Conservation (phyloP, 2,113 vertebrate species). For the Motacilla tschutschensis region DNA sequence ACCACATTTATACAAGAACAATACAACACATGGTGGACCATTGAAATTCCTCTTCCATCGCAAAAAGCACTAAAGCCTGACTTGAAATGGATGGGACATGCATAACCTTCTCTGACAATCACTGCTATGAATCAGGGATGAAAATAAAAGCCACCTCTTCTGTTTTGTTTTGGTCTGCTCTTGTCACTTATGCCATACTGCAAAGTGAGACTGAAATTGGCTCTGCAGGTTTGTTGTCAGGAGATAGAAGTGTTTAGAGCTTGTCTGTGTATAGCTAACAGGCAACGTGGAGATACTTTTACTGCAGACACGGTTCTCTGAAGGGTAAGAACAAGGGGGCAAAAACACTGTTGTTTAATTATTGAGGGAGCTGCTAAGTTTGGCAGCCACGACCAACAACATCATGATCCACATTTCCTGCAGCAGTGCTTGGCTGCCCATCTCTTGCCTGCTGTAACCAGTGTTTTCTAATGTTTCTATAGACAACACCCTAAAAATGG, state of each 20-base stretch:
- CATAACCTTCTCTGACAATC: conserved; percentile 18
- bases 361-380: conserved; percentile 9
- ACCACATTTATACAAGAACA: not conserved
- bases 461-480: conserved; percentile 6
- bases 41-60: not conserved
- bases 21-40: not conserved
- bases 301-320: conserved; percentile 24
- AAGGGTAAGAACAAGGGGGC: conserved; percentile 20
- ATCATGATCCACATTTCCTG: not conserved
- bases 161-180: conserved; percentile 17
- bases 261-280: conserved; percentile 15
- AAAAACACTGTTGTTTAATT: conserved; percentile 25
- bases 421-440: not conserved
- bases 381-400: not conserved
- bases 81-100: not conserved
- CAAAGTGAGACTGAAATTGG: conserved; percentile 17
- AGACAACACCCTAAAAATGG: not conserved
- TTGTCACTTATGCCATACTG: conserved; percentile 16
- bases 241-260: not conserved
- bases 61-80: conserved; percentile 4
- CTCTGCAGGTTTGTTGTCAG: not conserved
- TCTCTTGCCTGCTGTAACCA: not conserved
- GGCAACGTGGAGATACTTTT: conserved; percentile 10
- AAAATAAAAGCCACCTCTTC: not conserved
- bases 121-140: not conserved